Base-by-base conservation (phyloP, 2,797 vertebrate species). In the Pempheris klunzingeri region DNA sequence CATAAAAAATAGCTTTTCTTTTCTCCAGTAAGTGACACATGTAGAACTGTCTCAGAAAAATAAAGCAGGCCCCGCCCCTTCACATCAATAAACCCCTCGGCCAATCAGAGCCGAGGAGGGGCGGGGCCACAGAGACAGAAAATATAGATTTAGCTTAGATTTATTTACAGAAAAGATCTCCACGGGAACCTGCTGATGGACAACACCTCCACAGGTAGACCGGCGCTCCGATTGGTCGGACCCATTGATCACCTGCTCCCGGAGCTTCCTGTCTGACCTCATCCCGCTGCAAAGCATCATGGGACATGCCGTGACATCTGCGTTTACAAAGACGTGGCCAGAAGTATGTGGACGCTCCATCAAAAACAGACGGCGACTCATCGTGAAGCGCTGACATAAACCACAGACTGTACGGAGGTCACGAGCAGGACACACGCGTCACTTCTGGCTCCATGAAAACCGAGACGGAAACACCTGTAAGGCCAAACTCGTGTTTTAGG, bases 1-100 rank as follows among this genome's bases (percentile, higher is more conserved):
- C 90, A 93, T 94, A 92, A 95, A 96, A 94, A 95, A 95, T 94
- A 95, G 74, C 73, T 88, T 89, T 64, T 92, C 49, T 92, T 84
- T 90, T 91, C 90, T 92, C 90, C 93, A 93, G 90, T 93, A 93
- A 90, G 89, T 71, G 65, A 90, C 71, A 87, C 90, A 84, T 55
- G 71, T 64, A 32, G 78, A 90, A 73, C 81, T 87, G 85, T 68
- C 83, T 93, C 90, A 86, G 77, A 94, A 94, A 94, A 94, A 94
- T 92, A 93, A 92, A 60, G 84, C 86, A 88, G 82, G 79, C 88
- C 92, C 83, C 80, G 43, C 90, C 94, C 91, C 90, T 82, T 92
- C 85, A 87, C 80, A 84, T 92, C 93, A 95, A 94, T 94, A 95
- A 95, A 94, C 83, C 87, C 92, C 93, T 66, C 82, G 18, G 57